A percentile compares a stretch with the other conserved stretches of the same genome.
Evolutionary conservation across 1,140 invertebrate species (phyloP).

Genomic region (Cydia pomonella): DNA sequence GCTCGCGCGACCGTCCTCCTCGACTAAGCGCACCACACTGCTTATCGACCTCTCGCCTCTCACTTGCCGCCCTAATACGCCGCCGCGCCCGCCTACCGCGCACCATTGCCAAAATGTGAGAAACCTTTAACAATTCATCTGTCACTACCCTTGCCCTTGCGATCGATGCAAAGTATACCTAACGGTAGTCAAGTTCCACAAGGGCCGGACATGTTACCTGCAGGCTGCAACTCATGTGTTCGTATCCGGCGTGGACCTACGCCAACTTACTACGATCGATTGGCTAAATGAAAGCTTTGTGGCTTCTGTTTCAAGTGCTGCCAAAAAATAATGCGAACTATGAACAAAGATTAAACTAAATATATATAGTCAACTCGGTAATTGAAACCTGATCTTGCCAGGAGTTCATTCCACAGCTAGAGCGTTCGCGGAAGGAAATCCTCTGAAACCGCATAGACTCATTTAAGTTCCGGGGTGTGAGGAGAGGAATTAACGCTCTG

Average conservation of each 20-base stretch:
- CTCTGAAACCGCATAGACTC: too few relatives aligned
- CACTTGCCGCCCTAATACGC: slow-evolving; percentile 51
- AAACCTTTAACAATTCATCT: slow-evolving; percentile 72
- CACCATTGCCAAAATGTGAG: slow-evolving; percentile 65
- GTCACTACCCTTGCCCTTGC: slow-evolving; percentile 57
- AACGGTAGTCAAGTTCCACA: background rate
- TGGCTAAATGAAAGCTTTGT: background rate
- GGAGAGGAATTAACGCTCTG: too few relatives aligned
- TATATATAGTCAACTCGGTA: too few relatives aligned
- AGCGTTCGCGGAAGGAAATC: too few relatives aligned
- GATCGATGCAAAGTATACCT: slow-evolving; percentile 52
- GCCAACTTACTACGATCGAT: background rate
- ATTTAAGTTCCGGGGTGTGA: too few relatives aligned
- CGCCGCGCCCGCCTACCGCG: slow-evolving; percentile 62
- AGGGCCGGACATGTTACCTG: background rate
- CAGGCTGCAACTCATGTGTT: background rate
- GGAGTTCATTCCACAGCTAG: too few relatives aligned
- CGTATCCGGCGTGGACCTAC: background rate
- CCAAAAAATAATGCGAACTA: background rate
- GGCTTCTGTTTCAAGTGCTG: background rate
- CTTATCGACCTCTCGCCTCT: slow-evolving; percentile 65
- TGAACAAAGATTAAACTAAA: slow-evolving; percentile 34
- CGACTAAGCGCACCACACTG: slow-evolving; percentile 47
- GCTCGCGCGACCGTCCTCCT: slow-evolving; percentile 42
- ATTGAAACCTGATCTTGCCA: too few relatives aligned